A percentile compares a stretch with the other conserved stretches of the same genome.
Conservation (phyloP, 2,888 invertebrate genomes). For the Drosophila maculinotata region DNA sequence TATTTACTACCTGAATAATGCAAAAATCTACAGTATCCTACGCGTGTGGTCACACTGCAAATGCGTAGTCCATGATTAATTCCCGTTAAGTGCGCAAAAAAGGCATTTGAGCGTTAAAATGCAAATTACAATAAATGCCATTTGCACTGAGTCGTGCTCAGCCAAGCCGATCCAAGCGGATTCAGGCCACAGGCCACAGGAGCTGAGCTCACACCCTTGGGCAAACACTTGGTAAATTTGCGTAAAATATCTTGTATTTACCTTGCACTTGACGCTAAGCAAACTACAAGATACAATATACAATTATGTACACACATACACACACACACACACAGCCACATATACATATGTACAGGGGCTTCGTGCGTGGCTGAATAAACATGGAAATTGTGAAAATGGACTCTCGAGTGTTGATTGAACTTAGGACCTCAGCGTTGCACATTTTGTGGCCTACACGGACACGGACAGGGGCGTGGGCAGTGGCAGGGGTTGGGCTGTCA, state of each 20-base stretch:
- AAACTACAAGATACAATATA: conserved; percentile 73
- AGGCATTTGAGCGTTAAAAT: conserved; percentile 78
- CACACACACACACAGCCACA: background rate
- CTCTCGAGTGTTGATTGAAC: conserved; percentile 52
- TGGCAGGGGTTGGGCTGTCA: conserved; percentile 52
- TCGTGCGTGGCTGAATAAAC: conserved; percentile 75
- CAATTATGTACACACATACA: conserved; percentile 34
- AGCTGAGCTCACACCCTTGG: conserved; percentile 16
- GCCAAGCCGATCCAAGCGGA: conserved; percentile 1
- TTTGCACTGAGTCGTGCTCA: conserved; percentile 26
- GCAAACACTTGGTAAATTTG: conserved; percentile 75
- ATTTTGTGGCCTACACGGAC: conserved; percentile 63
- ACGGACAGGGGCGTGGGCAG: background rate
- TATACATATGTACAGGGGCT: conserved; percentile 4
- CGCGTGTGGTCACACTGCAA: conserved; percentile 24
- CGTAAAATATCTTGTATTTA: conserved; percentile 80
- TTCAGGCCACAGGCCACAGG: background rate
- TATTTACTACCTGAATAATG: background rate
- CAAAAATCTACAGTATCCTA: background rate
- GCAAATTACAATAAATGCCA: conserved; percentile 74
- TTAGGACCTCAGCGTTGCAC: conserved; percentile 61
- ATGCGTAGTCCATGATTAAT: conserved; percentile 48
- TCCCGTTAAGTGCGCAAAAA: conserved; percentile 57
- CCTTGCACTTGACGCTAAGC: conserved; percentile 79
- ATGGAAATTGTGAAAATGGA: conserved; percentile 76